phyloP scores from a whole-genome alignment of 2,888 invertebrate genomes.

The Hirtodrosophila histrioides region DNA sequence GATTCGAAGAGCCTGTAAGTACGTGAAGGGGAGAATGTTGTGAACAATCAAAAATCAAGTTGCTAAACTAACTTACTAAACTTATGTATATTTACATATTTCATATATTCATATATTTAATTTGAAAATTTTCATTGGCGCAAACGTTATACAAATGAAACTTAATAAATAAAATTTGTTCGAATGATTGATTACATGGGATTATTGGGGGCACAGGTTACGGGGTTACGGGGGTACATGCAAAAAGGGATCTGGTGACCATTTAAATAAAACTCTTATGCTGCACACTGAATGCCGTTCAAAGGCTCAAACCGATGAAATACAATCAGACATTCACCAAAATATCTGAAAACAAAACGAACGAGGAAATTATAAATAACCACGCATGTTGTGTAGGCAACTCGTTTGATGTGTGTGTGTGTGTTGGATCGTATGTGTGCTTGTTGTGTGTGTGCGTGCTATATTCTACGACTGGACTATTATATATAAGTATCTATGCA shows the following conservation, averaged over 20 bases:
- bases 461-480: conserved; percentile 6
- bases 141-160: neutral
- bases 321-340: conserved; percentile 67
- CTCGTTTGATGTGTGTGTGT: neutral
- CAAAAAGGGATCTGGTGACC: conserved; percentile 9
- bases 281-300: conserved; percentile 59
- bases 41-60: neutral
- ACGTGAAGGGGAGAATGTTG: conserved; percentile 2
- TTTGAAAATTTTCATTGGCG: neutral
- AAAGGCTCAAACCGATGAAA: conserved; percentile 54
- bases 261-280: conserved; percentile 41
- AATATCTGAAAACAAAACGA: conserved; percentile 67
- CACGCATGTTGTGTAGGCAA: conserved; percentile 13
- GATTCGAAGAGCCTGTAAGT: conserved; percentile 93
- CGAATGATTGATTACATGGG: no score
- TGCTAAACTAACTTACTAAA: no score
- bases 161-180: neutral
- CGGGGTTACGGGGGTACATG: neutral
- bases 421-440: conserved; percentile 2
- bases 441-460: conserved; percentile 1
- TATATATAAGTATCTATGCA: neutral
- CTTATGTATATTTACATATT: no score
- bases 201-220: neutral
- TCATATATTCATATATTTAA: neutral
- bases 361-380: conserved; percentile 44